Conservation (phyloP, 2,113 vertebrate species). For the Menidia beryllina region DNA sequence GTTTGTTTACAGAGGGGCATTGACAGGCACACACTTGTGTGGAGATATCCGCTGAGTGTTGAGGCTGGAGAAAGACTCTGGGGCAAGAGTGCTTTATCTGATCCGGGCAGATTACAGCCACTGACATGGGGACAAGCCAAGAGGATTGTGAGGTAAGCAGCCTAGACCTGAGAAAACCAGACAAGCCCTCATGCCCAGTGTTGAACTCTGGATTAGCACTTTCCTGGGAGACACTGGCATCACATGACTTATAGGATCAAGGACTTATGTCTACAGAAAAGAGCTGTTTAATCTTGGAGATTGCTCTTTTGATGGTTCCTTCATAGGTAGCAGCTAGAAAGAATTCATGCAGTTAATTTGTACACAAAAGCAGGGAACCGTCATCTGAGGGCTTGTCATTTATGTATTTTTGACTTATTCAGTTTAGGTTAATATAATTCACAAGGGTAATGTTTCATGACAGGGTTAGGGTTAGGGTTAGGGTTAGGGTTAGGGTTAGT, state of each 20-base stretch:
- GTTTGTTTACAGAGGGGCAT: slow-evolving; percentile 53
- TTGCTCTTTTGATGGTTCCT: slow-evolving; percentile 57
- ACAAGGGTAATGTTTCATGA: slow-evolving; percentile 4
- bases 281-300: slow-evolving; percentile 61
- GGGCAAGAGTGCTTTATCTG: slow-evolving; percentile 57
- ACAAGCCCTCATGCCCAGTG: slow-evolving; percentile 73
- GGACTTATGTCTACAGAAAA: slow-evolving; percentile 62
- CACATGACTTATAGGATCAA: slow-evolving; percentile 69
- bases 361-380: slow-evolving; percentile 5
- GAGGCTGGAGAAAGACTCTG: slow-evolving; percentile 30
- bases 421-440: neutral
- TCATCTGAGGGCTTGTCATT: slow-evolving; percentile 8
- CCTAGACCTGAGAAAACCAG: slow-evolving; percentile 79
- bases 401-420: slow-evolving; percentile 10
- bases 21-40: slow-evolving; percentile 41
- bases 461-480: too few species aligned
- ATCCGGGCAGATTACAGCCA: slow-evolving; percentile 72
- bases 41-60: slow-evolving; percentile 36
- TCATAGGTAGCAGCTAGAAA: slow-evolving; percentile 12
- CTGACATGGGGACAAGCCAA: slow-evolving; percentile 68
- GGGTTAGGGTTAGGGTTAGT: too few species aligned
- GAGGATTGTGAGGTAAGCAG: slow-evolving; percentile 82
- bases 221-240: slow-evolving; percentile 64
- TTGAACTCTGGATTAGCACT: slow-evolving; percentile 72
- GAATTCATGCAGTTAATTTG: neutral